Base-by-base conservation (phyloP, 2,797 vertebrate genomes). In the Hyperoplus lanceolatus region DNA sequence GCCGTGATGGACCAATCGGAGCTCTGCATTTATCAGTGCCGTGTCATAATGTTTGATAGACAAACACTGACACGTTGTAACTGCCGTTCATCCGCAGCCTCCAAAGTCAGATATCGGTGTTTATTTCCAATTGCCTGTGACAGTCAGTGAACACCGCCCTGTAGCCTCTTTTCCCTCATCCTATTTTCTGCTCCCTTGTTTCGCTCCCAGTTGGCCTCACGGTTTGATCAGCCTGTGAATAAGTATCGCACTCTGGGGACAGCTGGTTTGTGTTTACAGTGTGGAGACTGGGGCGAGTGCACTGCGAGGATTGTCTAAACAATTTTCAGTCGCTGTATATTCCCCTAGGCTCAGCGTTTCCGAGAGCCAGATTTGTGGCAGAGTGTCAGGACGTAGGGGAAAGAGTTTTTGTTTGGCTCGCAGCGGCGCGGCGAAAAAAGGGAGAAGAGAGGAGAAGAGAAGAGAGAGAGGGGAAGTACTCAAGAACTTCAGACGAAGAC, bases 231-330 rank as follows among this genome's bases (percentile, higher is more conserved):
- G 69, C 83, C 77, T 75, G 84, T 82, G 85, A 88, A 83, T 85
- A 82, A 84, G 68, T 76, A 91, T 90, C 80, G 57, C 86, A 87
- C 87, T 87, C 85, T 15, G 50, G 90, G 90, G 87, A 88, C 92
- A 92, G 94, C 92, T 93, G 94, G 89, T 85, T 88, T 89, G 79
- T 92, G 93, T 94, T 92, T 92, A 93, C 82, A 89, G 87, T 89
- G 70, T 85, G 81, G 82, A 91, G 88, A 89, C 83, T 70, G 64
- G 62, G 83, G 77, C 64, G 84, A 90, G 87, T 86, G 89, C 73
- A 29, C 87, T 87, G 81, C 77, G 50, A 91, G 89, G 77, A 91
- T 90, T 89, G 86, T 90, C 89, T 92, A 93, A 93, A 93, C 91
- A 89, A 82, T 90, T 92, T 90, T 61, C 29, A 89, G 90, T 91